Percentiles rank a stretch among this genome's conserved stretches.
phyloP scores from a whole-genome alignment of 2,113 vertebrate genomes.

The Gallinago undulata region DNA sequence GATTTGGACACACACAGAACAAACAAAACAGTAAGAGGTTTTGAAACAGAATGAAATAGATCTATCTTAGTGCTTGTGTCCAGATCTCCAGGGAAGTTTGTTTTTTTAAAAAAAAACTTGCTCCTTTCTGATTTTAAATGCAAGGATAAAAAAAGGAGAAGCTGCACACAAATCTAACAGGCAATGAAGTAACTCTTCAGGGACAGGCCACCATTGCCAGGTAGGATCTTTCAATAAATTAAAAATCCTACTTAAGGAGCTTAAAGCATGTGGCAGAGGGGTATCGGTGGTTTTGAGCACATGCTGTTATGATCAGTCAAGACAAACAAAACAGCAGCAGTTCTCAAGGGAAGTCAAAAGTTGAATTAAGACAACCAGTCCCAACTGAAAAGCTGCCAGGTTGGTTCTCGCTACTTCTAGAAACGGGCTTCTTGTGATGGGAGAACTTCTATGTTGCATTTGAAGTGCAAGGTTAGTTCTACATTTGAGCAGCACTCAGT shows the following conservation, averaged over 20 bases:
- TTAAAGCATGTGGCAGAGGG: neutral
- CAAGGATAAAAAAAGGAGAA: slow-evolving; percentile 15
- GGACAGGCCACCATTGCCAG: neutral
- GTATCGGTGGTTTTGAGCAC: neutral
- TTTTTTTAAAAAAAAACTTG: neutral
- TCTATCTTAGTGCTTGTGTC: slow-evolving; percentile 1
- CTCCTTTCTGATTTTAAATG: neutral
- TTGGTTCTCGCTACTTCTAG: neutral
- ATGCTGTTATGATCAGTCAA: neutral
- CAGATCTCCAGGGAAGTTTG: neutral
- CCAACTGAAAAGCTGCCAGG: neutral
- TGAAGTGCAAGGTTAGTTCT: neutral
- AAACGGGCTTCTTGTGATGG: neutral
- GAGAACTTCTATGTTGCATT: neutral
- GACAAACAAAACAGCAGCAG: neutral
- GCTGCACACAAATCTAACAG: neutral
- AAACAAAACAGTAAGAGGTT: slow-evolving; percentile 46
- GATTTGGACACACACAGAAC: slow-evolving; percentile 31
- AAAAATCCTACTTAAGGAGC: neutral
- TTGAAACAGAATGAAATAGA: slow-evolving; percentile 41
- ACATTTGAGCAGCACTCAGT: neutral
- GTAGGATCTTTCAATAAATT: neutral
- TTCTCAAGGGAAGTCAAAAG: neutral
- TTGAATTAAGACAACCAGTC: neutral
- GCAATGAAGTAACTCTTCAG: neutral